Base-by-base conservation (phyloP, 2,888 invertebrate genomes). In the Cerceris ruficornis region DNA sequence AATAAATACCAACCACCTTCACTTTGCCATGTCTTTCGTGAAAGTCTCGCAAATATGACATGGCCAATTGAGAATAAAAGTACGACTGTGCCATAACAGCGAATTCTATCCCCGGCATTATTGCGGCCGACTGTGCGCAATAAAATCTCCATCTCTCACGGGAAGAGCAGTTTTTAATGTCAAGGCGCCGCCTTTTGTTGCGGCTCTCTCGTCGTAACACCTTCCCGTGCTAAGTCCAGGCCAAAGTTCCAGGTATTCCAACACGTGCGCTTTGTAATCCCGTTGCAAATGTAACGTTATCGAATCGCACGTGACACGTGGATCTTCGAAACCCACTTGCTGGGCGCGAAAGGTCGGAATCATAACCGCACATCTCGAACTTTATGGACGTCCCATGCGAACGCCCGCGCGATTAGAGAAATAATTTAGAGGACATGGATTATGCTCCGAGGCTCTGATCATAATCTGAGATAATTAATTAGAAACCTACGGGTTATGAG, bases 101-200 rank as follows among this genome's bases (percentile, higher is more conserved):
- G 15, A 17, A 42, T 8, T 61, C 61, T 15, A 46, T 46, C 11
- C 6, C 0, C 58, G 66, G 42, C 57, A 57, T 57, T 57, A 55
- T 57, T 43, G 13, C 13, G 7, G 67, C 2, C 49, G 49, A 61
- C 14, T 46, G 68, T n/a, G 42, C 54, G 50, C 66, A 69, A 76
- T 76, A 58, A 73, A 57, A 52, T 13, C 60, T 54, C 46, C 17
- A 41, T 62, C 61, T 71, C 67, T 65, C 58, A 54, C 65, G 69
- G 17, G 67, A 61, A 78, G 67, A 75, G 41, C 43, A 75, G 67
- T 62, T 75, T 78, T 86, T 86, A 88, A 88, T 88, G 88, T 86
- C 88, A 88, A 84, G 82, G 77, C 72, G 41, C 46, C 74, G 43
- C 46, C 80, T 74, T 80, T 80, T 75, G 60, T 71, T 52, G 52